phyloP scores from a whole-genome alignment of 2,113 vertebrate species.

The Crotalus helleri region DNA sequence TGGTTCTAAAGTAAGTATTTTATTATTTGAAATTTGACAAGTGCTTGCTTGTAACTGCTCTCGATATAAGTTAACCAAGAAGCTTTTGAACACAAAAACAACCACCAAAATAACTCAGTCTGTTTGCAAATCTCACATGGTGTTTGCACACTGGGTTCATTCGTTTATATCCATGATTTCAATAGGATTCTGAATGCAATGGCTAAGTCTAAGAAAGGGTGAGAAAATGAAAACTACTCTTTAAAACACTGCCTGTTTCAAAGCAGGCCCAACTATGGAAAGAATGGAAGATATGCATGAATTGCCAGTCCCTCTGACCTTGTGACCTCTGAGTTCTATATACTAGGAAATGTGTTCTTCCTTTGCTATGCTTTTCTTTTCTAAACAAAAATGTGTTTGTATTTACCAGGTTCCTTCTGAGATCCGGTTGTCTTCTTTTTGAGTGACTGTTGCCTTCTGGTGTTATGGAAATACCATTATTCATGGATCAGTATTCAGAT shows the following conservation, averaged over 20 bases:
- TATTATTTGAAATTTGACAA: neutral
- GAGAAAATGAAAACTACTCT: conserved; percentile 61
- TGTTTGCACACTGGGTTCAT: conserved; percentile 56
- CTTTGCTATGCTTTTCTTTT: conserved; percentile 58
- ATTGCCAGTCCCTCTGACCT: conserved; percentile 49
- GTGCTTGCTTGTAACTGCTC: conserved; percentile 5
- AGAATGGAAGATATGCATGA: conserved; percentile 61
- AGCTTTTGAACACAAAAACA: neutral
- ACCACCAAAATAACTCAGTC: conserved; percentile 25
- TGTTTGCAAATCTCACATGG: conserved; percentile 51
- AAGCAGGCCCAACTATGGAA: conserved; percentile 31
- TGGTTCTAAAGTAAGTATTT: neutral
- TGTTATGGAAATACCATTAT: conserved; percentile 54
- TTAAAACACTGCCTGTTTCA: conserved; percentile 46
- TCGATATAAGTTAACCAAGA: neutral
- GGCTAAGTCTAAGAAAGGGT: conserved; percentile 57
- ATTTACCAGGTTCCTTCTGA: conserved; percentile 56
- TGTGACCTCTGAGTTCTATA: conserved; percentile 57
- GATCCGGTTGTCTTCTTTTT: conserved; percentile 57
- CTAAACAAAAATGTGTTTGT: conserved; percentile 49
- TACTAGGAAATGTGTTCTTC: conserved; percentile 58
- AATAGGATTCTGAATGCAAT: conserved; percentile 53
- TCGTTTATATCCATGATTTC: conserved; percentile 58
- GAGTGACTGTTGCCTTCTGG: conserved; percentile 45
- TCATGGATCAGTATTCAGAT: conserved; percentile 54